These are phyloP conservation scores for human (Homo sapiens) DNA, from an alignment of 2,113 vertebrate species.

Conservation along the genomic window DNA sequence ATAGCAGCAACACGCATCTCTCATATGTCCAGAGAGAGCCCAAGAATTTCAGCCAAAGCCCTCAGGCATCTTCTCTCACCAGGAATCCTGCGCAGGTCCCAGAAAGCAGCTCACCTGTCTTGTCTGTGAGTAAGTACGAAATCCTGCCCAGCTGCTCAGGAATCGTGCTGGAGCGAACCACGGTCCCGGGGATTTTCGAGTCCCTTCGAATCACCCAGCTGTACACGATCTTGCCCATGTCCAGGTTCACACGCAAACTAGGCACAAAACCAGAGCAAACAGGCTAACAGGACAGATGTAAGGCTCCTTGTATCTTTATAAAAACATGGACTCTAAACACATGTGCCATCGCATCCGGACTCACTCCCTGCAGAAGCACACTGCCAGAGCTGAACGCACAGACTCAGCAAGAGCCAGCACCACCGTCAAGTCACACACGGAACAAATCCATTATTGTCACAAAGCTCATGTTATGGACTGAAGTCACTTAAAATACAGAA, in stretches of 20 bases:
- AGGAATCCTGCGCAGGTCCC: fast-evolving
- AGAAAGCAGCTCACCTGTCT: slow-evolving; percentile 90
- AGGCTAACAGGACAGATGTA: fast-evolving
- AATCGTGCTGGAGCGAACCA: slow-evolving; percentile 97
- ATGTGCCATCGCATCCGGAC: fast-evolving
- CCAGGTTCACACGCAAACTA: slow-evolving; percentile 97
- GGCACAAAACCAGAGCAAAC: not conserved
- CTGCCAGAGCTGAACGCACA: fast-evolving
- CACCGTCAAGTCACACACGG: fast-evolving
- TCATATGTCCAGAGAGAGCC: not conserved
- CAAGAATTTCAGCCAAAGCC: not conserved
- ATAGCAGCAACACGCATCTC: not conserved
- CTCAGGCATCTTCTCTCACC: fast-evolving
- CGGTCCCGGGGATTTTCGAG: slow-evolving; percentile 95
- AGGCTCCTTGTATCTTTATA: fast-evolving
- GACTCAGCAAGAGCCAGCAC: fast-evolving
- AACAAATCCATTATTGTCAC: fast-evolving
- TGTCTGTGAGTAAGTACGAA: slow-evolving; percentile 97
- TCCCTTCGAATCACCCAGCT: slow-evolving; percentile 99
- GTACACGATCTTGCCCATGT: slow-evolving; percentile 99
- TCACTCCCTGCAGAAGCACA: fast-evolving
- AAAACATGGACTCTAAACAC: fast-evolving
- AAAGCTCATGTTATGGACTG: fast-evolving
- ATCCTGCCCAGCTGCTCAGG: slow-evolving; percentile 97
- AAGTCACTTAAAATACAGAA: not conserved